A percentile compares a stretch with the other conserved stretches of the same genome.
phyloP scores from a whole-genome alignment of 2,797 vertebrate species.

The Ceyx erithaca region DNA sequence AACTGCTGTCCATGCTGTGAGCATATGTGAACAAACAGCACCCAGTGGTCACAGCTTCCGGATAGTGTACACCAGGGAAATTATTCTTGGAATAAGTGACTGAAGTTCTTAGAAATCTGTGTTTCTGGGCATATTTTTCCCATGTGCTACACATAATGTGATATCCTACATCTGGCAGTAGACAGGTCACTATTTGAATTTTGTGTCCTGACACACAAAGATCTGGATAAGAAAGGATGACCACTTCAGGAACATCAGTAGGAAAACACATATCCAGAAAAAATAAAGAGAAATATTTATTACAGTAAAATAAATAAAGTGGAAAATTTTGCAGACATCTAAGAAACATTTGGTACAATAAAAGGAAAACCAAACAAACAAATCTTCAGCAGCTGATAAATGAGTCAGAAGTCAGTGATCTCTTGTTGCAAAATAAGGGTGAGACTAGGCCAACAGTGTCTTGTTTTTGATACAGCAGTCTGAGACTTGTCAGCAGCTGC shows the following conservation, averaged over 20 bases:
- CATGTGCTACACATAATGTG: conserved; percentile 16
- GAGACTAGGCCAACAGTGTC: not conserved
- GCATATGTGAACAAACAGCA: not conserved
- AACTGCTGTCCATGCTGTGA: not conserved
- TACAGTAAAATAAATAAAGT: not conserved
- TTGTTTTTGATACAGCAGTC: not conserved
- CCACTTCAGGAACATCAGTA: not conserved
- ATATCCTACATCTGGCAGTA: conserved; percentile 33
- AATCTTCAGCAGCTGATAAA: conserved; percentile 37
- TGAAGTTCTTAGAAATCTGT: conserved; percentile 64
- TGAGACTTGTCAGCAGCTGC: not conserved
- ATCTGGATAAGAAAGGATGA: not conserved
- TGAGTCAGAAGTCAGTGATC: conserved; percentile 34
- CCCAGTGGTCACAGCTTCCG: not conserved
- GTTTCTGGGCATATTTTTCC: conserved; percentile 24
- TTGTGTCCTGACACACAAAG: not conserved
- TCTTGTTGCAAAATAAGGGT: conserved; percentile 28
- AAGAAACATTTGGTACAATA: not conserved
- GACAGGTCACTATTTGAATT: not conserved
- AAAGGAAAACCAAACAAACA: conserved; percentile 40
- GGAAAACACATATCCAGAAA: conserved; percentile 27
- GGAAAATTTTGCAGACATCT: conserved; percentile 30
- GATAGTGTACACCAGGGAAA: conserved; percentile 1
- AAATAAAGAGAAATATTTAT: not conserved
- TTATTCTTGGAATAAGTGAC: conserved; percentile 59